These are phyloP conservation scores for Tromatobia lineatoria DNA, from an alignment of 2,888 invertebrate genomes.

Conservation along the genomic window DNA sequence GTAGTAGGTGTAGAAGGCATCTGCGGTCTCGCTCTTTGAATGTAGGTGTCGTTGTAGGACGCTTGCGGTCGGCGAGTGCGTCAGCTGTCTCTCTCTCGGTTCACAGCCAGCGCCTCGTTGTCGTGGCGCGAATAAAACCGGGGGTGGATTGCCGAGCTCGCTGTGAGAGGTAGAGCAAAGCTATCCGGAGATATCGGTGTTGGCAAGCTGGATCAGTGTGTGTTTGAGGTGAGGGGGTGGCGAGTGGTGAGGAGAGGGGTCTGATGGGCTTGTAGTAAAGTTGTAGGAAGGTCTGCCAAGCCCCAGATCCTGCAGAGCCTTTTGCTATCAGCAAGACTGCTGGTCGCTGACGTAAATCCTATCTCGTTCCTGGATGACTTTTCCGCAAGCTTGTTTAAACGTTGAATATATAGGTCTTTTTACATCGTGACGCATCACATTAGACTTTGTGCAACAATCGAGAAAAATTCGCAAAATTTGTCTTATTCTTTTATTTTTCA, in stretches of 20 bases:
- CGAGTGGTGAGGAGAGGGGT: background rate
- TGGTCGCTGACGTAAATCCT: slow-evolving; percentile 74
- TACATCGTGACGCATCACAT: background rate
- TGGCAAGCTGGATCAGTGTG: slow-evolving; percentile 20
- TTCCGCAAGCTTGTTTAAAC: slow-evolving; percentile 34
- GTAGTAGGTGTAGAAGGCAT: slow-evolving; percentile 39
- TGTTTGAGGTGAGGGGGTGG: background rate
- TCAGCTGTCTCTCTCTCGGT: slow-evolving; percentile 66
- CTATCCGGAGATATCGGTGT: slow-evolving; percentile 7
- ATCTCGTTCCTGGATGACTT: slow-evolving; percentile 60
- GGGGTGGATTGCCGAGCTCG: slow-evolving; percentile 27
- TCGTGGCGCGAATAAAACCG: slow-evolving; percentile 22
- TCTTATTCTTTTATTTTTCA: background rate
- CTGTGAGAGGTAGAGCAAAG: slow-evolving; percentile 23
- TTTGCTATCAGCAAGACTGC: slow-evolving; percentile 40
- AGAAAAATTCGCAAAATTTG: background rate
- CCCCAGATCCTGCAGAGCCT: slow-evolving; percentile 69
- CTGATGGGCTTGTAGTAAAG: slow-evolving; percentile 25
- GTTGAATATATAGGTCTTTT: slow-evolving; percentile 16
- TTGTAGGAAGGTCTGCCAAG: slow-evolving; percentile 66
- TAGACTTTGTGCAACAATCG: background rate
- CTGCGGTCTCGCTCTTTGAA: slow-evolving; percentile 38
- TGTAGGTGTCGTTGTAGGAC: slow-evolving; percentile 60
- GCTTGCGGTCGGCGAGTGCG: slow-evolving; percentile 68
- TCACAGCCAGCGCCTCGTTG: slow-evolving; percentile 29